Conservation (phyloP, 1,140 invertebrate species). For the Ceratina calcarata region DNA sequence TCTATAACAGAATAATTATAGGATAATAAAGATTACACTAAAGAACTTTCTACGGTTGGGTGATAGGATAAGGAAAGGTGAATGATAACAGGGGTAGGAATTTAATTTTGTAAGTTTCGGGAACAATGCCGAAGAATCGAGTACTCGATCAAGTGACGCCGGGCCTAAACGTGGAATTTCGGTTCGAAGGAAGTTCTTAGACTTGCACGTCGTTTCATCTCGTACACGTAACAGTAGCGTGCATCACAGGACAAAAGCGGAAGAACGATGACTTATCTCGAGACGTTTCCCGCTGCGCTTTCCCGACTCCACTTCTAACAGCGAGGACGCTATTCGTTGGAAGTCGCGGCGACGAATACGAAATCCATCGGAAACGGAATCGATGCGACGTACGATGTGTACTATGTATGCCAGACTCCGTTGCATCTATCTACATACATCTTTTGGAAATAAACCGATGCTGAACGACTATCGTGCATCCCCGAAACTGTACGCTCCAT, state of each 20-base stretch:
- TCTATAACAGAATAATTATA: no score
- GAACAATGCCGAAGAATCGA: slow-evolving; percentile 19
- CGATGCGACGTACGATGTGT: slow-evolving; percentile 40
- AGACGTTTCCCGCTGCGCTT: slow-evolving; percentile 38
- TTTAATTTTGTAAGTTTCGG: slow-evolving; percentile 6
- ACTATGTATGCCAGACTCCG: slow-evolving; percentile 29
- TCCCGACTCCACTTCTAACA: not conserved
- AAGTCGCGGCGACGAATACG: slow-evolving; percentile 49
- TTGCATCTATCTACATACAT: slow-evolving; percentile 35
- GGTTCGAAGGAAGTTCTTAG: slow-evolving; percentile 24
- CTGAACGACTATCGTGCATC: not conserved
- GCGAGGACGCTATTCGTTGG: slow-evolving; percentile 31
- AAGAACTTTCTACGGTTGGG: not conserved
- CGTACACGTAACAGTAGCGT: slow-evolving; percentile 11
- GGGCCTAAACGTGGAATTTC: slow-evolving; percentile 30
- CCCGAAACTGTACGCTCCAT: not conserved
- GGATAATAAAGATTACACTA: no score
- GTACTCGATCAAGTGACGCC: slow-evolving; percentile 35
- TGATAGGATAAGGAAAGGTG: no score
- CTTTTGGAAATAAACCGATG: slow-evolving; percentile 36
- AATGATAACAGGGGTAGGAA: slow-evolving; percentile 19
- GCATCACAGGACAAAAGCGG: slow-evolving; percentile 39
- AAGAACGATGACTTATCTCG: slow-evolving; percentile 44
- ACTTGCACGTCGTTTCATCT: not conserved
- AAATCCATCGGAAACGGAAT: slow-evolving; percentile 46